Evolutionary conservation across 2,797 vertebrate genomes (phyloP), one percentile per base, ranked within the genome.

Genomic region (Sebastes steindachneri): DNA sequence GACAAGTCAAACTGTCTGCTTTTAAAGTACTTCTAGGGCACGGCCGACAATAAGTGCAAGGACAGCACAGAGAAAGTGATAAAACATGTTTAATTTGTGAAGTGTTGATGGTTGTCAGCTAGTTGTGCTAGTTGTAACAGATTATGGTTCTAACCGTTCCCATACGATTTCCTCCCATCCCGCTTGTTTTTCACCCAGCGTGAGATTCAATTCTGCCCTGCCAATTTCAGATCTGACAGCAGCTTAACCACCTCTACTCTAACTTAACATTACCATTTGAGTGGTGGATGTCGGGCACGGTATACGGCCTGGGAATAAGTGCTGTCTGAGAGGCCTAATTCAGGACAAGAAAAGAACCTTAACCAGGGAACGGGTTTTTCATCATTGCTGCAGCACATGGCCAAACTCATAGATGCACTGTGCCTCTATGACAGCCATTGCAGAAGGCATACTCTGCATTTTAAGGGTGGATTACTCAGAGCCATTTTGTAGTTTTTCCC

Each of bases 261-360:
- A 65, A 72, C 25, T 69, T 72, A 77, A 81, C 29, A n/a, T 62
- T 62, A 55, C 26, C 26, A 37, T 21, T 60, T 64, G 11, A 60
- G 58, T 25, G 41, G 26, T 64, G 58, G 9, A 54, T 67, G n/a
- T 10, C 66, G 68, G 51, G 64, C 67, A 51, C 4, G 35, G 70
- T 58, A 21, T 23, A 57, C 10, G 31, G 28, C 51, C 15, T 54
- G 29, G 33, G 51, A 85, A 75, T 73, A 66, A 79, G 19, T 75
- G 55, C 19, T 73, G 37, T 62, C 76, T 53, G 55, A 73, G 68
- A 77, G 25, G 62, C 69, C 19, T 77, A 68, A 77, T 73, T 77
- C 11, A 63, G n/a, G 48, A 53, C 29, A 35, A 77, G 41, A 80
- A 58, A 71, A 64, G 1, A 66, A 54, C 23, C 45, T 74, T 23